Percentiles rank a stretch among this genome's conserved stretches.
Conservation (phyloP, 2,797 vertebrate genomes). For the Moxostoma hubbsi region DNA sequence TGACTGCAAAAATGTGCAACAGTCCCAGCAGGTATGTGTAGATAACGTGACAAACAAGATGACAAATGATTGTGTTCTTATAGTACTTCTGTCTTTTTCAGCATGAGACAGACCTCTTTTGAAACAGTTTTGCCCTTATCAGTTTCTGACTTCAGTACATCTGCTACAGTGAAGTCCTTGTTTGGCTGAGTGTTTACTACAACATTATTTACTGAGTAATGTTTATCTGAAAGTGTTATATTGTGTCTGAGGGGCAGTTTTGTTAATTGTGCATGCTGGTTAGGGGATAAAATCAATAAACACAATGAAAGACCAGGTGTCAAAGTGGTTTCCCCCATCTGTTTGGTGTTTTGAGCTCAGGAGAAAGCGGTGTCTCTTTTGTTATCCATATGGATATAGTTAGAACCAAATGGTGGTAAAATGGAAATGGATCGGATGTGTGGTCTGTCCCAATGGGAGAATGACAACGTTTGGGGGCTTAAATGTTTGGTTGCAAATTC, state of each 20-base stretch:
- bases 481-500: constrained; percentile 8
- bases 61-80: neutral
- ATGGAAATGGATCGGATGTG: neutral
- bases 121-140: constrained; percentile 30
- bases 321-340: constrained; percentile 15
- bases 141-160: constrained; percentile 1
- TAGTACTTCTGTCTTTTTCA: constrained; percentile 1
- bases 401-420: constrained; percentile 9
- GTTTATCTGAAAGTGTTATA: constrained; percentile 10
- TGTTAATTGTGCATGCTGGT: constrained; percentile 2
- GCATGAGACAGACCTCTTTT: neutral
- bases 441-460: neutral
- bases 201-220: neutral
- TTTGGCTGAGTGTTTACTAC: constrained; percentile 1
- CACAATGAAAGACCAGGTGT: neutral
- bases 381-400: constrained; percentile 12
- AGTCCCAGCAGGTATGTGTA: neutral
- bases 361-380: neutral
- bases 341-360: neutral
- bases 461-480: neutral
- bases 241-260: constrained; percentile 1
- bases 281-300: neutral
- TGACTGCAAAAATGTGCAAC: neutral
- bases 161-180: neutral
- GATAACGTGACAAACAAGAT: neutral